Evolutionary conservation across 2,888 invertebrate genomes (phyloP), one percentile per base, ranked within the genome.

Genomic region (Drosophila anceps): DNA sequence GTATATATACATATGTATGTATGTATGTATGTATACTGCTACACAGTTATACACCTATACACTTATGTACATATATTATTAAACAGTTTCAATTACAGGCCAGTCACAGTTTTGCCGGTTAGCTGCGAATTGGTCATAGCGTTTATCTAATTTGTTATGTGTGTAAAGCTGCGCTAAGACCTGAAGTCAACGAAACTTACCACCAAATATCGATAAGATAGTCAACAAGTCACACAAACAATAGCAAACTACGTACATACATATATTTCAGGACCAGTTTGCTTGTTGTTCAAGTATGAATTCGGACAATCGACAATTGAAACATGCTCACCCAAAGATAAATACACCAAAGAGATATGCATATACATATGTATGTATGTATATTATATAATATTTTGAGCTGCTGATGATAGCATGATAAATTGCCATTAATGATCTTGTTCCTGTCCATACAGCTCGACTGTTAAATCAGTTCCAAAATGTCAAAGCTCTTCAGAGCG

Each of bases 151-250:
- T 43, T 59, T 27, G 15, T n/a, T 33, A 33, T 44, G 35, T n/a
- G 9, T 8, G 29, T 50, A 53, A 70, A 54, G 67, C 58, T 24
- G 46, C 65, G 51, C 48, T 62, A 73, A 87, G 79, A 67, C 76
- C 39, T 41, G n/a, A 57, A 63, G 50, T 67, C 57, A 27, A 44
- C 33, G 24, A 10, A 33, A 53, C 69, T 72, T 55, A 46, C 29
- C 18, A 31, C 18, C 31, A 50, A 50, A 24, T 57, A 69, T 79
- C 69, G 80, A 81, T 81, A 81, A 81, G 81, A 82, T 81, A 82
- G 62, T 18, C 43, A 33, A 44, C 35, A 58, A 24, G 48, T 29
- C 48, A 39, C 6, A 6, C 58, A 33, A 48, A n/a, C 29, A 1
- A 29, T 9, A 72, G 20, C 15, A 12, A 53, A 50, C 53, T 9